Conservation (phyloP, 2,888 invertebrate genomes). For the Dasypolia templi region DNA sequence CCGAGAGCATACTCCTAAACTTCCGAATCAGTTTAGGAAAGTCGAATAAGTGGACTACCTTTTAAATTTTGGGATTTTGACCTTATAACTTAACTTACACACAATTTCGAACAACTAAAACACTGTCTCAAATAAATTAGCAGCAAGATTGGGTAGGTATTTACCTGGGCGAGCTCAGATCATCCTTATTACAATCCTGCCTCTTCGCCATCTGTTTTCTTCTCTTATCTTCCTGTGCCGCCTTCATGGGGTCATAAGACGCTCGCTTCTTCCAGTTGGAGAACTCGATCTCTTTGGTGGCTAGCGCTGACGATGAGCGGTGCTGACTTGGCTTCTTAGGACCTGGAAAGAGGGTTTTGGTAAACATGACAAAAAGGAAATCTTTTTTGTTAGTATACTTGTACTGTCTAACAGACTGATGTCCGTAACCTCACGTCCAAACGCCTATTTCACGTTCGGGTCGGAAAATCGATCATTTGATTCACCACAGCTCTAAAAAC, state of each 20-base stretch:
- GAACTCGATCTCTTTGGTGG: slow-evolving; percentile 94
- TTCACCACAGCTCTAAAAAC: no score
- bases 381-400: background rate
- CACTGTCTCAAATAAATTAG: background rate
- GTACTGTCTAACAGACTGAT: no score
- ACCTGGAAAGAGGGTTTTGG: slow-evolving; percentile 69
- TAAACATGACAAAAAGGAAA: background rate
- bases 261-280: slow-evolving; percentile 97
- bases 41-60: background rate
- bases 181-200: slow-evolving; percentile 84
- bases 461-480: no score
- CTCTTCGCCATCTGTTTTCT: slow-evolving; percentile 88
- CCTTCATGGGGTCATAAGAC: slow-evolving; percentile 97
- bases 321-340: slow-evolving; percentile 91
- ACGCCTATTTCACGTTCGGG: no score
- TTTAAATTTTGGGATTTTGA: background rate
- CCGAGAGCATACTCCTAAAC: background rate
- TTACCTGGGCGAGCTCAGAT: slow-evolving; percentile 87
- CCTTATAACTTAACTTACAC: background rate
- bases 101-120: background rate
- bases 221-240: slow-evolving; percentile 96
- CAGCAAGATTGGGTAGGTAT: background rate
- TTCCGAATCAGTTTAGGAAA: background rate
- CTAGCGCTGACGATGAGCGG: slow-evolving; percentile 91
- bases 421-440: no score